Evolutionary conservation across 2,888 invertebrate genomes (phyloP).

Genomic region (Zygogramma bicolorata): DNA sequence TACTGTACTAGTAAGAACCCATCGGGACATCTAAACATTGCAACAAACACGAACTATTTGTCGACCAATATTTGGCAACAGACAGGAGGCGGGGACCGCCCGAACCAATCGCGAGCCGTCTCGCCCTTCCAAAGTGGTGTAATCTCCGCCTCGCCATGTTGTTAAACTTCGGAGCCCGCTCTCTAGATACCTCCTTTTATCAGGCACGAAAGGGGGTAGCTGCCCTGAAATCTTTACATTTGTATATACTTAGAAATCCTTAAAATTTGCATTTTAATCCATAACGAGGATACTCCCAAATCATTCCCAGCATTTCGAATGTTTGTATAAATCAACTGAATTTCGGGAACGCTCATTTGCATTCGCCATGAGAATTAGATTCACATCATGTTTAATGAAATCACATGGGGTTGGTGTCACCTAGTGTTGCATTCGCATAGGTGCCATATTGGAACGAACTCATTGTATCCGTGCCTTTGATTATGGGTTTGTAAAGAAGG

Average conservation of each 20-base stretch:
- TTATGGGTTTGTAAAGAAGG: conserved; percentile 14
- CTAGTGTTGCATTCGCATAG: conserved; percentile 7
- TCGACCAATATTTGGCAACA: conserved; percentile 69
- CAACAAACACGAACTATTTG: conserved; percentile 68
- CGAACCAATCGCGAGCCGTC: conserved; percentile 60
- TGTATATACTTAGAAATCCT: conserved; percentile 53
- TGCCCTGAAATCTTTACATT: conserved; percentile 58
- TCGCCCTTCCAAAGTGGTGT: conserved; percentile 61
- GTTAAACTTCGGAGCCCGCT: conserved; percentile 60
- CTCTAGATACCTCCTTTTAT: conserved; percentile 54
- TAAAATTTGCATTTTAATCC: conserved; percentile 56
- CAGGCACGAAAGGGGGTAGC: conserved; percentile 55
- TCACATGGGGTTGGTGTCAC: conserved; percentile 3
- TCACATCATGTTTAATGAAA: conserved; percentile 3
- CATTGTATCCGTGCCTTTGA: not conserved
- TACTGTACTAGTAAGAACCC: conserved; percentile 63
- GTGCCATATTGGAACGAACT: conserved; percentile 15
- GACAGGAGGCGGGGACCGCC: conserved; percentile 61
- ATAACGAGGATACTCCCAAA: conserved; percentile 40
- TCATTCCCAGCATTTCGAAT: conserved; percentile 25
- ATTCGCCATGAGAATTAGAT: not conserved
- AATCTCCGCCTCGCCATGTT: conserved; percentile 67
- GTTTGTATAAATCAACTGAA: conserved; percentile 13
- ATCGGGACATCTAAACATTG: conserved; percentile 67
- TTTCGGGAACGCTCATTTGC: conserved; percentile 6